Conservation (phyloP, 2,888 invertebrate genomes). For the Nipponacmea schrenckii region DNA sequence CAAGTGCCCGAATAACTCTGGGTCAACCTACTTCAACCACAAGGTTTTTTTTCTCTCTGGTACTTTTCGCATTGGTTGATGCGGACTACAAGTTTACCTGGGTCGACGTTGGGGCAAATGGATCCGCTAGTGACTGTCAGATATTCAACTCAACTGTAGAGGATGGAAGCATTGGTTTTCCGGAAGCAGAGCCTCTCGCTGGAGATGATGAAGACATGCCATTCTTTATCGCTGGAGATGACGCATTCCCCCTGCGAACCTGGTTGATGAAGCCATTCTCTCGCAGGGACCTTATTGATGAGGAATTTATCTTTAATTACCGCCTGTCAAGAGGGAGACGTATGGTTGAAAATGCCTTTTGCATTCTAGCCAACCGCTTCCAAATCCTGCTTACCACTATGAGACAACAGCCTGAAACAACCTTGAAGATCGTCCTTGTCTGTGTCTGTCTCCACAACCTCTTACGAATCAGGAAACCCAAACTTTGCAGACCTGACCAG, state of each 20-base stretch:
- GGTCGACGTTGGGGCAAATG: not conserved
- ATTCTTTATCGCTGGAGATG: conserved; percentile 41
- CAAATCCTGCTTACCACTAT: conserved; percentile 32
- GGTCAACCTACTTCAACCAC: too few species aligned
- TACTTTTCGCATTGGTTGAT: not conserved
- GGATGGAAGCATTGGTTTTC: conserved; percentile 29
- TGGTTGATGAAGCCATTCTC: conserved; percentile 42
- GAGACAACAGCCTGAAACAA: conserved; percentile 25
- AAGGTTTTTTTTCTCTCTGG: not conserved
- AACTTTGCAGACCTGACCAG: conserved; percentile 28
- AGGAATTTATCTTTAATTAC: conserved; percentile 42
- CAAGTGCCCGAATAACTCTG: not conserved
- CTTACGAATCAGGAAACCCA: conserved; percentile 31
- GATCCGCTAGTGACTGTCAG: not conserved
- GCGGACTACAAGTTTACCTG: not conserved
- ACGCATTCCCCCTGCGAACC: conserved; percentile 40
- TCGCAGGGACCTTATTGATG: conserved; percentile 25
- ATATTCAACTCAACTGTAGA: conserved; percentile 14
- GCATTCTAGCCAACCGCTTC: conserved; percentile 38
- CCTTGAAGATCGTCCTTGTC: conserved; percentile 23
- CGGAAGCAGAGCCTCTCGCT: conserved; percentile 28
- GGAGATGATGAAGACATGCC: conserved; percentile 31
- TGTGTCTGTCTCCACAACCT: conserved; percentile 37
- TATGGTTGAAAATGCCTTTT: conserved; percentile 41
- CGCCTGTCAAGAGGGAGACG: conserved; percentile 36